Evolutionary conservation across 2,113 vertebrate genomes (phyloP).

Genomic region (Ascaphus truei): DNA sequence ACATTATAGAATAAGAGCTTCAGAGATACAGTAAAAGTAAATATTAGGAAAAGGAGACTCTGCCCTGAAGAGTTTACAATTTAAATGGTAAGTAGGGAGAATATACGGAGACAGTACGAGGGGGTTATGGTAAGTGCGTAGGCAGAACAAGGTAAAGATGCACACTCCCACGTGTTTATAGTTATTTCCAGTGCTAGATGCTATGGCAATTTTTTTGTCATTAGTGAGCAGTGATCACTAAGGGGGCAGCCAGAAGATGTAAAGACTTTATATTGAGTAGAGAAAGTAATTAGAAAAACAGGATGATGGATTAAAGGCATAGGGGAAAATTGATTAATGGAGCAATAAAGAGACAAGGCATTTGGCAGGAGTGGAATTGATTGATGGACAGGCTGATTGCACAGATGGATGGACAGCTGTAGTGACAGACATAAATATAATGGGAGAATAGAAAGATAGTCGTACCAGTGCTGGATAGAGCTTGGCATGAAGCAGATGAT

Average conservation of each 20-base stretch:
- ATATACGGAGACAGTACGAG: too few species aligned
- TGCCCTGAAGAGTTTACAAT: too few species aligned
- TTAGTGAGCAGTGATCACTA: neutral
- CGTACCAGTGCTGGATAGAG: neutral
- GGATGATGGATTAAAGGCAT: constrained; percentile 25
- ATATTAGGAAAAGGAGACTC: too few species aligned
- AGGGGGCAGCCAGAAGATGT: neutral
- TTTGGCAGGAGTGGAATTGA: constrained; percentile 16
- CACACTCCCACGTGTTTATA: too few species aligned
- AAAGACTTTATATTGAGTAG: neutral
- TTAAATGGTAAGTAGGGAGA: too few species aligned
- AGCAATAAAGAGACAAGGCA: constrained; percentile 6
- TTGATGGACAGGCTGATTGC: constrained; percentile 19
- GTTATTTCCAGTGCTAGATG: too few species aligned
- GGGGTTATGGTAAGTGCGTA: too few species aligned
- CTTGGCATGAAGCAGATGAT: constrained; percentile 5
- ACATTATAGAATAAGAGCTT: too few species aligned
- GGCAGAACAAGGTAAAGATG: too few species aligned
- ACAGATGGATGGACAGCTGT: constrained; percentile 31
- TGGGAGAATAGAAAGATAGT: neutral
- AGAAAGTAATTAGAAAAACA: constrained; percentile 21
- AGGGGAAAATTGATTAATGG: constrained; percentile 22
- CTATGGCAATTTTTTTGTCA: neutral
- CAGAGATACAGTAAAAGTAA: too few species aligned
- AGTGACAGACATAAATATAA: constrained; percentile 7